Base-by-base conservation (phyloP, 2,797 vertebrate species). In the Setipinna tenuifilis region DNA sequence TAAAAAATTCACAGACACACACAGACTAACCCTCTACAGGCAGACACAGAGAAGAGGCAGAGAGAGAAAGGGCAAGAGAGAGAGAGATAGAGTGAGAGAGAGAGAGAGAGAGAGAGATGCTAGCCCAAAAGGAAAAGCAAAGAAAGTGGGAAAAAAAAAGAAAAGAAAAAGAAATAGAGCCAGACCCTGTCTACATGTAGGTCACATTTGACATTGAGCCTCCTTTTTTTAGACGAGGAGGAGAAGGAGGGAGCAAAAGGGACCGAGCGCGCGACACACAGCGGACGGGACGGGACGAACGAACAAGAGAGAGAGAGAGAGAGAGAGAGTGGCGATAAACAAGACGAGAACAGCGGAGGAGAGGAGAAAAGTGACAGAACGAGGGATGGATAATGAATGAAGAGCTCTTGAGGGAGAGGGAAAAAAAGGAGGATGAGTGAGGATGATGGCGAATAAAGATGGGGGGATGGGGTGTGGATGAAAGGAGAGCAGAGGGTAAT, bases 161-260 rank as follows among this genome's bases (percentile, higher is more conserved):
- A 68, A 68, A 25, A 62, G 11, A 3, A 31, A 11, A 16, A 68
- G 28, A 25, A 68, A 65, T 1, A 0, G 23, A 82, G 81, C 68
- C 68, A 75, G 31, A 75, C 68, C 68, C 68, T 75, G 68, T 75
- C 44, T 48, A 57, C 44, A 57, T 48, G 50, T 48, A 57, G 50
- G 81, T 48, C 44, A 82, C n/a, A 57, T 75, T 35, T 35, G 28
- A 75, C 68, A 75, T 75, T 31, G 25, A 75, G 68, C 3, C 68
- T 75, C 28, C 68, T 75, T 75, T 75, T 75, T 75, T 75, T 75
- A 75, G 68, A 12, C 14, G 68, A 35, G 7, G 16, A 35, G 92
- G 88, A 94, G 91, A 93, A 92, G 91, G 91, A 93, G 50, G 90
- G 88, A 87, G 88, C 50, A 90, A 85, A 86, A 44, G 31, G 87